These are phyloP conservation scores for Drosophila parthenogenetica DNA, from an alignment of 2,888 invertebrate genomes.

Conservation along the genomic window DNA sequence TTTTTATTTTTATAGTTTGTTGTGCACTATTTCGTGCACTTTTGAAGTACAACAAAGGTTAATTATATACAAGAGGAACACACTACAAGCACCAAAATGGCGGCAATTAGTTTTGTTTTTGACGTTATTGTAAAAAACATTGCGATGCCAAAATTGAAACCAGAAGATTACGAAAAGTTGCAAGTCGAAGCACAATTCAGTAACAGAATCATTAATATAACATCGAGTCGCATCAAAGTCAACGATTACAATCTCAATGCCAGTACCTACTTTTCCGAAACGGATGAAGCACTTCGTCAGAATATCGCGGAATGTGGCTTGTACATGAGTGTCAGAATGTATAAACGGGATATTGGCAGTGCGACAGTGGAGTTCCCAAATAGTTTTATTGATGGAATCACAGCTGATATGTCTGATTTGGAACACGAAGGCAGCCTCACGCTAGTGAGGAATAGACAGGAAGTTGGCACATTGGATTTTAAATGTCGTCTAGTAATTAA, in stretches of 20 bases:
- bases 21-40: neutral
- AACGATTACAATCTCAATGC: constrained; percentile 60
- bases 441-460: constrained; percentile 34
- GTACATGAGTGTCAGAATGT: constrained; percentile 56
- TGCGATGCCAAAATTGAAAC: constrained; percentile 27
- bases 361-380: constrained; percentile 65
- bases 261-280: neutral
- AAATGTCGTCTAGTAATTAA: constrained; percentile 65
- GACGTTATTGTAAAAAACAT: constrained; percentile 68
- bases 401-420: constrained; percentile 52
- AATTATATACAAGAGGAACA: neutral
- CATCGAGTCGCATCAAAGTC: constrained; percentile 73
- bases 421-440: constrained; percentile 53
- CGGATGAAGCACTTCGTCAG: constrained; percentile 37
- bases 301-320: constrained; percentile 63
- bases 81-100: neutral
- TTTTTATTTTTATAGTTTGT: neutral
- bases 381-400: constrained; percentile 54
- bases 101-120: constrained; percentile 55
- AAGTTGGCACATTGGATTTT: constrained; percentile 59
- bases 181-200: constrained; percentile 63
- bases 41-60: constrained; percentile 12
- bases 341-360: constrained; percentile 48
- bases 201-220: constrained; percentile 55
- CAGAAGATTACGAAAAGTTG: constrained; percentile 51